phyloP scores from a whole-genome alignment of 2,797 vertebrate species.

The Silurus lanzhouensis region DNA sequence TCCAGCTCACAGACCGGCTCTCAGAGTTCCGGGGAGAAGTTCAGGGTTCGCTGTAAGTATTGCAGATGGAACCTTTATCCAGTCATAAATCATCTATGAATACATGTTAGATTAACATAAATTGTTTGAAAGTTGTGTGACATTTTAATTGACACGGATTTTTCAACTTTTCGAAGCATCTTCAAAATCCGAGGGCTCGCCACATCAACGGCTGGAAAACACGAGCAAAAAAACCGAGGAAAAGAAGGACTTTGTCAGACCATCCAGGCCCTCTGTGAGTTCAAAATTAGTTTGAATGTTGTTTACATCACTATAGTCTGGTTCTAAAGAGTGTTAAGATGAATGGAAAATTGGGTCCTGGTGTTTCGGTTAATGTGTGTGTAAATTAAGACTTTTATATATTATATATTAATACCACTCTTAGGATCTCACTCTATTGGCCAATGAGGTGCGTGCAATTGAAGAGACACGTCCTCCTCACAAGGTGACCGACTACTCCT shows the following conservation, averaged over 20 bases:
- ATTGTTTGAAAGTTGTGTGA: too few relatives aligned
- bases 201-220: constrained; percentile 80
- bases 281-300: not conserved
- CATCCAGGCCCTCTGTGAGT: constrained; percentile 86
- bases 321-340: not conserved
- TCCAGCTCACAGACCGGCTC: constrained; percentile 89
- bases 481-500: constrained; percentile 89
- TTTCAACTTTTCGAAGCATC: constrained; percentile 69
- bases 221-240: constrained; percentile 81
- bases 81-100: not conserved
- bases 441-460: constrained; percentile 84
- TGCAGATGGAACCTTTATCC: not conserved
- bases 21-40: constrained; percentile 81
- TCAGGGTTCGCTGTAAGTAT: constrained; percentile 82
- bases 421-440: constrained; percentile 83
- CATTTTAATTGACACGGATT: not conserved
- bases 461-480: constrained; percentile 82
- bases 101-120: not conserved
- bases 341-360: not conserved
- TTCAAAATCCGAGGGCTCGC: constrained; percentile 84
- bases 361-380: not conserved
- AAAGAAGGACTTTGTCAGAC: constrained; percentile 79
- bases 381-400: not conserved
- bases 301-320: not conserved
- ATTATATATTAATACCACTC: not conserved